These are phyloP conservation scores for Heliconius ethilla DNA, from an alignment of 2,888 invertebrate species.

Conservation along the genomic window DNA sequence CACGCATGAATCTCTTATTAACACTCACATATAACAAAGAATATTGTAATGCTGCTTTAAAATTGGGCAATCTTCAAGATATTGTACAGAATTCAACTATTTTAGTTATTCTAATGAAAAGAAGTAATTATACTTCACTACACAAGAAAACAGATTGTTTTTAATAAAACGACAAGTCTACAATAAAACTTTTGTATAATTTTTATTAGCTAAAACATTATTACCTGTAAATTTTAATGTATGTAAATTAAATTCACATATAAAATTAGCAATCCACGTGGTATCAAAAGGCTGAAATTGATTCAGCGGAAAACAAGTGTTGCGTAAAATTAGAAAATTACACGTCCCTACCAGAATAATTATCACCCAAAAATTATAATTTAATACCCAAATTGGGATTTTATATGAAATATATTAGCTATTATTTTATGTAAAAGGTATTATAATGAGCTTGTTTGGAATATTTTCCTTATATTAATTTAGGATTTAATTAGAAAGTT, in stretches of 20 bases:
- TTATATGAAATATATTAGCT: conserved; percentile 2
- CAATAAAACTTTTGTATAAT: background rate
- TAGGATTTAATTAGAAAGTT: background rate
- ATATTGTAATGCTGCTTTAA: too few relatives aligned
- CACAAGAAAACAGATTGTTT: too few relatives aligned
- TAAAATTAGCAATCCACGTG: background rate
- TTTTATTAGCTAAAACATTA: background rate
- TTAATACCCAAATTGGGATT: background rate
- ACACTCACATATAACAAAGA: too few relatives aligned
- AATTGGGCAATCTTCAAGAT: too few relatives aligned
- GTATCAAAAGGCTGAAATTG: conserved; percentile 23
- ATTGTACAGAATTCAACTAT: too few relatives aligned
- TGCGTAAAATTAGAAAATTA: conserved; percentile 28
- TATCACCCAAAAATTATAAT: conserved; percentile 18
- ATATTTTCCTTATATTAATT: background rate
- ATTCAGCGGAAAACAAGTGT: conserved; percentile 21
- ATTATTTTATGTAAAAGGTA: background rate
- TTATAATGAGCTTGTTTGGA: background rate
- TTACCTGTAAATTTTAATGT: background rate
- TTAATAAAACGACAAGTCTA: background rate
- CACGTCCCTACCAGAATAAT: conserved; percentile 25
- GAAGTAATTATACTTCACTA: too few relatives aligned
- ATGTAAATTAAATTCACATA: conserved; percentile 4
- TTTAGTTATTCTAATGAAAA: too few relatives aligned
- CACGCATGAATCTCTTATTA: too few relatives aligned